phyloP scores from a whole-genome alignment of 2,113 vertebrate species.

The Albula glossodonta region DNA sequence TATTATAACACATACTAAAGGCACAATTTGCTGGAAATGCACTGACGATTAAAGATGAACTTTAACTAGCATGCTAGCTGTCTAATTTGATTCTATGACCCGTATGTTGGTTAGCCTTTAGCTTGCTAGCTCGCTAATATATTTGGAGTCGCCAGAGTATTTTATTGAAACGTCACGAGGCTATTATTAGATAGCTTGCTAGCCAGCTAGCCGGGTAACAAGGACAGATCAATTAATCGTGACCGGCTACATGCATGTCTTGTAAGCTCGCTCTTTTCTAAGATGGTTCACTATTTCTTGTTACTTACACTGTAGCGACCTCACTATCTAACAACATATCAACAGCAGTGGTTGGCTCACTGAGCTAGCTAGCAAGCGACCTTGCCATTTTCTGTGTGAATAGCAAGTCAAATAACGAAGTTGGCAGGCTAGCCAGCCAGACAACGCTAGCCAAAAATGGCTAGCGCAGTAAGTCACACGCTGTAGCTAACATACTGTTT shows the following conservation, averaged over 20 bases:
- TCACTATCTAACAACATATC: not conserved
- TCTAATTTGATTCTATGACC: not conserved
- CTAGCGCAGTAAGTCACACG: not conserved
- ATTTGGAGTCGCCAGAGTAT: slow-evolving; percentile 55
- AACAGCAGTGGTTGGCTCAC: not conserved
- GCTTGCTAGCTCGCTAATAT: slow-evolving; percentile 36
- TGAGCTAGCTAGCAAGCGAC: not conserved
- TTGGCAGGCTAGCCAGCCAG: not conserved
- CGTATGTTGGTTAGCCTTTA: slow-evolving; percentile 34
- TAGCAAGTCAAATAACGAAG: not conserved
- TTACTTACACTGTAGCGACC: not conserved
- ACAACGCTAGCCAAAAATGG: not conserved
- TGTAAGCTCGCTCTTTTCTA: not conserved
- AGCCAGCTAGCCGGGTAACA: not conserved
- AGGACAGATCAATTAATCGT: not conserved
- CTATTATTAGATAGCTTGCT: slow-evolving; percentile 63
- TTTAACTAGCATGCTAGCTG: not conserved
- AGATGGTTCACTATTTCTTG: not conserved
- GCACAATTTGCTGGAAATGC: not conserved
- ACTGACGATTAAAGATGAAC: not conserved
- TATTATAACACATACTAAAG: not conserved
- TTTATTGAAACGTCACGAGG: slow-evolving; percentile 68
- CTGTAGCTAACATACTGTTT: too few relatives aligned
- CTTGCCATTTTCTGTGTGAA: not conserved
- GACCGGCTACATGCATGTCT: slow-evolving; percentile 36